phyloP scores from a whole-genome alignment of 2,797 vertebrate genomes.

The Cossypha caffra region DNA sequence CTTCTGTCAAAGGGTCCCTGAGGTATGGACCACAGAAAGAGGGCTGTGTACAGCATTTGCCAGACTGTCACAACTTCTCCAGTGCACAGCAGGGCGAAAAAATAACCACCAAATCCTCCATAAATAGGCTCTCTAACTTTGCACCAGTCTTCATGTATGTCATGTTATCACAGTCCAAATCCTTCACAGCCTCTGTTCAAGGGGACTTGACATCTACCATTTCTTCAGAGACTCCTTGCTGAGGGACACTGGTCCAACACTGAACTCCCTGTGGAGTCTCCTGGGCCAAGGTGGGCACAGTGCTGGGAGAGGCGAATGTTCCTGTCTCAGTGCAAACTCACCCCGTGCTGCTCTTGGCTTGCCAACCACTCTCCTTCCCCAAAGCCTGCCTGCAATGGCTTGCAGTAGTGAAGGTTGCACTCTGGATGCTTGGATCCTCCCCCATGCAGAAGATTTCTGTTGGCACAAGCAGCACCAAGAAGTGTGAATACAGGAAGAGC shows the following conservation, averaged over 20 bases:
- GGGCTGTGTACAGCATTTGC: neutral
- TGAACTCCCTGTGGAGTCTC: neutral
- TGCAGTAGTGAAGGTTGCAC: neutral
- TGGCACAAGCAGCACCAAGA: neutral
- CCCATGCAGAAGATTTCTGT: neutral
- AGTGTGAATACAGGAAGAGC: accelerated
- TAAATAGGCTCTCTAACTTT: neutral
- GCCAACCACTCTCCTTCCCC: neutral
- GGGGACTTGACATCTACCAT: neutral
- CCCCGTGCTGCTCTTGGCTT: neutral
- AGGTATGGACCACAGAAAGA: neutral
- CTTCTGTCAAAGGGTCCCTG: neutral
- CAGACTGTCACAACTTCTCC: neutral
- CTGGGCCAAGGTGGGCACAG: accelerated
- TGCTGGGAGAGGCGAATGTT: accelerated
- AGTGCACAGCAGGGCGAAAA: neutral
- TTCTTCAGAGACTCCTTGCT: neutral
- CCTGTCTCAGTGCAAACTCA: neutral
- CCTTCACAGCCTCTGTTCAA: neutral
- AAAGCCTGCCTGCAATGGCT: neutral
- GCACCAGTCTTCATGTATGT: neutral
- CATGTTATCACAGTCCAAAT: neutral
- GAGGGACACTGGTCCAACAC: neutral
- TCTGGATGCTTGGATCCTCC: neutral
- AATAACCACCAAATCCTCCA: neutral